Conservation (phyloP, 2,113 vertebrate genomes). For the Castor canadensis region DNA sequence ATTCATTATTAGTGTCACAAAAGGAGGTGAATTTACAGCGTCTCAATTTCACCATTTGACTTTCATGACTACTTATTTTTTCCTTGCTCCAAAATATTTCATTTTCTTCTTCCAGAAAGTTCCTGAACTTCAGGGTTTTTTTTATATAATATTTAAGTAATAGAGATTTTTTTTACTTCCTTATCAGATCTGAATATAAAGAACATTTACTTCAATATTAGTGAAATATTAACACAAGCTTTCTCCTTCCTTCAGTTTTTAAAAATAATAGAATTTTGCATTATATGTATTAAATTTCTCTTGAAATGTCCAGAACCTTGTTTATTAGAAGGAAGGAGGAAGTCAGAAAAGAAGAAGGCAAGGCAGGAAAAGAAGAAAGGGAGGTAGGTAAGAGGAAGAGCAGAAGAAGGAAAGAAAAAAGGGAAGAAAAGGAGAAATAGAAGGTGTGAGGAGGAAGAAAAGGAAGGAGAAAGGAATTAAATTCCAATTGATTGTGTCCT, state of each 20-base stretch:
- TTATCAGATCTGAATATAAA: background rate
- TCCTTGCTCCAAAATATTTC: slow-evolving; percentile 24
- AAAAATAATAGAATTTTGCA: background rate
- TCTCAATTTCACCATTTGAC: slow-evolving; percentile 63
- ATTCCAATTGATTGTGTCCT: background rate
- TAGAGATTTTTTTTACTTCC: background rate
- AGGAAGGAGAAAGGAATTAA: background rate
- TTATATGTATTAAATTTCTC: background rate
- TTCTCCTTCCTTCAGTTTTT: background rate
- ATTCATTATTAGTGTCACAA: slow-evolving; percentile 34
- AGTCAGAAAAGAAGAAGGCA: background rate
- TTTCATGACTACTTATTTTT: slow-evolving; percentile 54
- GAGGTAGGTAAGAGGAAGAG: background rate
- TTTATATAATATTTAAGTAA: no score
- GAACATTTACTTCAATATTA: background rate
- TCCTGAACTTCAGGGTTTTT: no score
- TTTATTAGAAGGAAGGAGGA: background rate
- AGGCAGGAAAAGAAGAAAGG: background rate
- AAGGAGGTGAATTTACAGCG: slow-evolving; percentile 26
- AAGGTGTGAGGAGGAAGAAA: background rate
- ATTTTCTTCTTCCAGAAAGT: background rate
- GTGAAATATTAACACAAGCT: background rate
- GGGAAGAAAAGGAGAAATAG: background rate
- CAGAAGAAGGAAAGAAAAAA: background rate
- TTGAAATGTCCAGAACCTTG: background rate